Percentiles rank a stretch among this genome's conserved stretches.
Evolutionary conservation across 2,113 vertebrate species (phyloP).

Genomic region (Hystrix brachyura): DNA sequence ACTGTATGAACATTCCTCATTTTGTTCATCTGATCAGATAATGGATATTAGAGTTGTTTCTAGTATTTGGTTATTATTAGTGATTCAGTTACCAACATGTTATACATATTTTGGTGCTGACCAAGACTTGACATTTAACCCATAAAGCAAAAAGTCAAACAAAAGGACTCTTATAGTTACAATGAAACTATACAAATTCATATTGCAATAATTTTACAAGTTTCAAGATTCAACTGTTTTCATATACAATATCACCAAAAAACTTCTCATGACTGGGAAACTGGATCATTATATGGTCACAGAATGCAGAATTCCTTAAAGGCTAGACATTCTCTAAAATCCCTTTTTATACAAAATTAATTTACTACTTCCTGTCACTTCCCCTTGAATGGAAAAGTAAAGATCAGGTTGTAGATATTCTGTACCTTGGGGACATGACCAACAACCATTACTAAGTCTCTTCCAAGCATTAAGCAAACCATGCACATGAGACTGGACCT

Average conservation of each 20-base stretch:
- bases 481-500: neutral
- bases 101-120: neutral
- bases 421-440: neutral
- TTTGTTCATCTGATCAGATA: neutral
- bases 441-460: neutral
- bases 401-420: neutral
- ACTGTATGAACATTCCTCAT: neutral
- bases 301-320: neutral
- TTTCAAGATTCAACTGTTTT: constrained; percentile 31
- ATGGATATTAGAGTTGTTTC: neutral
- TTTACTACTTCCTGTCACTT: neutral
- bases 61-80: neutral
- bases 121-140: neutral
- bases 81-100: neutral
- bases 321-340: constrained; percentile 1
- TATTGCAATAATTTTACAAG: constrained; percentile 7
- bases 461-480: neutral
- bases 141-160: neutral
- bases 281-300: neutral
- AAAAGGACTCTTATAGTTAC: neutral
- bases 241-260: neutral
- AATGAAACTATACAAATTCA: neutral
- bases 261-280: neutral
- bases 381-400: neutral
- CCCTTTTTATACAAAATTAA: neutral